These are phyloP conservation scores for Hemicordylus capensis DNA, from an alignment of 2,113 vertebrate genomes.

Conservation along the genomic window DNA sequence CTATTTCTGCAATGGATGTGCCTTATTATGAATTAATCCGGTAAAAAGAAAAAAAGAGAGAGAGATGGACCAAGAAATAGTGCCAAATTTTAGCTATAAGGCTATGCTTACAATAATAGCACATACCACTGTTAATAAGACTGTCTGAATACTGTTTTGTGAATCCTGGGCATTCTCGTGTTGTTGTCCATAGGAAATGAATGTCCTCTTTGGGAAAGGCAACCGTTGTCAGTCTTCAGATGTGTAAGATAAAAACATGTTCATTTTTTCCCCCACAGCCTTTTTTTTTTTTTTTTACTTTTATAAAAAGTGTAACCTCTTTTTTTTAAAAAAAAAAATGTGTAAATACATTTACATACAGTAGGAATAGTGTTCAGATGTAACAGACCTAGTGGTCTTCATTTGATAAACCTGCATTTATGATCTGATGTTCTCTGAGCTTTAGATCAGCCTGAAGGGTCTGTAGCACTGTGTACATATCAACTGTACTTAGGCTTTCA, in stretches of 20 bases:
- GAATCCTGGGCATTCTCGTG: conserved; percentile 68
- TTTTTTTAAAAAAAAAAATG: conserved; percentile 74
- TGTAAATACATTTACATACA: conserved; percentile 93
- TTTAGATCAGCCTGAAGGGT: conserved; percentile 77
- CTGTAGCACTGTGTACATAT: conserved; percentile 76
- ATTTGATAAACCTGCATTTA: conserved; percentile 80
- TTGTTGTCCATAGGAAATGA: conserved; percentile 67
- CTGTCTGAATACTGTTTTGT: conserved; percentile 65
- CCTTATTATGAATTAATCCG: conserved; percentile 90
- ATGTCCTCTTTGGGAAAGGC: conserved; percentile 73
- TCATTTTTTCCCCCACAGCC: conserved; percentile 69
- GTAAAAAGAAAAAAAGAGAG: conserved; percentile 17
- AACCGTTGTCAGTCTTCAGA: conserved; percentile 74
- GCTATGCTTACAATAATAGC: conserved; percentile 38
- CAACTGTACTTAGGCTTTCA: conserved; percentile 82
- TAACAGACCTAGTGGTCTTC: conserved; percentile 77
- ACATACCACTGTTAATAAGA: conserved; percentile 71
- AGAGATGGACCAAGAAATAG: conserved; percentile 79
- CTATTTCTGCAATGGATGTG: conserved; percentile 84
- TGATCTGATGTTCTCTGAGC: conserved; percentile 72
- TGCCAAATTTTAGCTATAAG: conserved; percentile 74
- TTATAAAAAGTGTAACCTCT: conserved; percentile 81
- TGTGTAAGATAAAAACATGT: conserved; percentile 80
- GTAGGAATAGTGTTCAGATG: conserved; percentile 86
- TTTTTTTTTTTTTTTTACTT: conserved; percentile 71